phyloP scores from a whole-genome alignment of 2,888 invertebrate species.

The Choreutis nemorana region DNA sequence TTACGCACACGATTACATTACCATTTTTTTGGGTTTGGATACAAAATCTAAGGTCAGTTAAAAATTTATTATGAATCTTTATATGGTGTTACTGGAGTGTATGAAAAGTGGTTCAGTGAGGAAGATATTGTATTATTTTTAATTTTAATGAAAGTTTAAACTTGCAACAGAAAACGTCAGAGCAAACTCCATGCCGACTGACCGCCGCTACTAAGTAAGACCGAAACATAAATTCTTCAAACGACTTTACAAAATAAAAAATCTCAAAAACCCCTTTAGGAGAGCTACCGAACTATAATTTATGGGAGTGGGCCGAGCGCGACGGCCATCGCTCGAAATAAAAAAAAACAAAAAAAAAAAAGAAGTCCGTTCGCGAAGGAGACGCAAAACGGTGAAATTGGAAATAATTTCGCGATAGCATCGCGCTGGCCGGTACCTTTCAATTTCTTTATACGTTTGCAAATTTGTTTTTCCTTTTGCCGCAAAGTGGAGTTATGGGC shows the following conservation, averaged over 20 bases:
- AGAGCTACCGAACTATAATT: slow-evolving; percentile 67
- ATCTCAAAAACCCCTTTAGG: slow-evolving; percentile 49
- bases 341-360: slow-evolving; percentile 30
- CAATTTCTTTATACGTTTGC: slow-evolving; percentile 58
- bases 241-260: slow-evolving; percentile 58
- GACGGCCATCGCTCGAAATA: slow-evolving; percentile 46
- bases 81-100: too few species aligned
- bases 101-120: too few species aligned
- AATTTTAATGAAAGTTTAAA: too few species aligned
- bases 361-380: slow-evolving; percentile 30
- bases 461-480: slow-evolving; percentile 41
- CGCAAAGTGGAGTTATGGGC: slow-evolving; percentile 32
- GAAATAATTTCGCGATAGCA: slow-evolving; percentile 64
- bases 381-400: slow-evolving; percentile 65
- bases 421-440: slow-evolving; percentile 55
- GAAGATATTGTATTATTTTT: too few species aligned
- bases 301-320: slow-evolving; percentile 44
- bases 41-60: too few species aligned
- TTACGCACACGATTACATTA: too few species aligned
- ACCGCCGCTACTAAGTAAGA: slow-evolving; percentile 61
- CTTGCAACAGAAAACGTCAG: too few species aligned
- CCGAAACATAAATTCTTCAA: slow-evolving; percentile 65
- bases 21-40: too few species aligned
- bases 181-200: slow-evolving; percentile 33
- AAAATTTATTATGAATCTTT: too few species aligned